phyloP scores from a whole-genome alignment of 2,888 invertebrate species.

The Leptinotarsa tumamoca region DNA sequence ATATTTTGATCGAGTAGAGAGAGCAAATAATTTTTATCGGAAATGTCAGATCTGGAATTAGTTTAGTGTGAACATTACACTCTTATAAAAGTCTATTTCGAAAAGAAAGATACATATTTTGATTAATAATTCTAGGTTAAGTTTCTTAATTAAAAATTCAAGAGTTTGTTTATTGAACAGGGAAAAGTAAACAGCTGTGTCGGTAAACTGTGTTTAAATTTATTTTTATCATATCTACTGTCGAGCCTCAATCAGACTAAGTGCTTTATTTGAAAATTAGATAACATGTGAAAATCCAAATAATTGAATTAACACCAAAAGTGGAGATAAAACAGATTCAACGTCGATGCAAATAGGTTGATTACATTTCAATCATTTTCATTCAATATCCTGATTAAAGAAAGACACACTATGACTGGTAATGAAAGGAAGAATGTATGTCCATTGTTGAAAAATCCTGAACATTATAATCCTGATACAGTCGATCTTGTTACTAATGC shows the following conservation, averaged over 20 bases:
- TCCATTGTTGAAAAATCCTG: slow-evolving; percentile 82
- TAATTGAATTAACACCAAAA: slow-evolving; percentile 20
- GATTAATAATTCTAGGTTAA: neutral
- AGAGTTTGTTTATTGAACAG: neutral
- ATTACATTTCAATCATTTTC: neutral
- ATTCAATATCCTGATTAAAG: neutral
- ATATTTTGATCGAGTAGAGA: too few species aligned
- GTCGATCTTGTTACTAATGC: slow-evolving; percentile 88
- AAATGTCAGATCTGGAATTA: too few species aligned
- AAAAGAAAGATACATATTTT: neutral
- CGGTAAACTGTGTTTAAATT: neutral
- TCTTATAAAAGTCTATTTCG: too few species aligned
- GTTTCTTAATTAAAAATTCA: too few species aligned
- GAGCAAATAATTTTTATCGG: too few species aligned
- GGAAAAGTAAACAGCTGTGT: neutral
- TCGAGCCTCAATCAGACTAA: neutral
- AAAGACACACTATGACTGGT: slow-evolving; percentile 41
- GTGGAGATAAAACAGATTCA: slow-evolving; percentile 6
- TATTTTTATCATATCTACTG: neutral
- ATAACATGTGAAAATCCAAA: slow-evolving; percentile 25
- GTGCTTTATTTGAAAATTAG: slow-evolving; percentile 3
- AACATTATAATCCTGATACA: slow-evolving; percentile 90
- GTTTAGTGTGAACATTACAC: too few species aligned
- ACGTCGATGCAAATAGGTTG: slow-evolving; percentile 23
- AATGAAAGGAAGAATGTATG: slow-evolving; percentile 68